Evolutionary conservation across 2,888 invertebrate species (phyloP).

Genomic region (Cryptocephalus moraei): DNA sequence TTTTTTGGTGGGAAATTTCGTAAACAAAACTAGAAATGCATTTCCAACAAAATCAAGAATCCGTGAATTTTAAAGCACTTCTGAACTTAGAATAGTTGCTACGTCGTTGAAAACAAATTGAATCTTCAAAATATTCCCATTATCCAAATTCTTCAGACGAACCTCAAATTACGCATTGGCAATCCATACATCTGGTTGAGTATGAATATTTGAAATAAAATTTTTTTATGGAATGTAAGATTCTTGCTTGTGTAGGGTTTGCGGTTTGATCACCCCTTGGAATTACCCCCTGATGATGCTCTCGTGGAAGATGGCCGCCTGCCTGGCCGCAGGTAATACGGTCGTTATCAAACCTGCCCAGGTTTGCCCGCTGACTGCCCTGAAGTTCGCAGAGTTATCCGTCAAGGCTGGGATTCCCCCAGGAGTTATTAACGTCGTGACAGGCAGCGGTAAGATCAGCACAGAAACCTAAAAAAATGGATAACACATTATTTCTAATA

Average conservation of each 20-base stretch:
- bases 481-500: neutral
- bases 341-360: conserved; percentile 93
- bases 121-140: too few species aligned
- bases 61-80: too few species aligned
- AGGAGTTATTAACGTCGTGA: conserved; percentile 88
- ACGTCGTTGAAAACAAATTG: too few species aligned
- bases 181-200: too few species aligned
- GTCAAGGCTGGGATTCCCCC: conserved; percentile 87
- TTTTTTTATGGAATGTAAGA: too few species aligned
- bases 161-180: too few species aligned
- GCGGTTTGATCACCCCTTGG: conserved; percentile 91
- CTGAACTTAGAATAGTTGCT: too few species aligned
- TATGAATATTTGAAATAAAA: too few species aligned
- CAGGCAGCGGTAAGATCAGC: conserved; percentile 56
- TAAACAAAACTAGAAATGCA: neutral
- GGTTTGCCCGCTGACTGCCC: conserved; percentile 83
- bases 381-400: conserved; percentile 89
- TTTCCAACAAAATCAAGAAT: too few species aligned
- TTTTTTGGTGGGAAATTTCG: neutral
- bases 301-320: conserved; percentile 98
- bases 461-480: neutral
- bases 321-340: conserved; percentile 92
- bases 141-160: too few species aligned
- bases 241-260: conserved; percentile 50
- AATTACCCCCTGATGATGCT: conserved; percentile 99